Conservation (phyloP, 2,113 vertebrate species). For the Rhabdomys dilectus region DNA sequence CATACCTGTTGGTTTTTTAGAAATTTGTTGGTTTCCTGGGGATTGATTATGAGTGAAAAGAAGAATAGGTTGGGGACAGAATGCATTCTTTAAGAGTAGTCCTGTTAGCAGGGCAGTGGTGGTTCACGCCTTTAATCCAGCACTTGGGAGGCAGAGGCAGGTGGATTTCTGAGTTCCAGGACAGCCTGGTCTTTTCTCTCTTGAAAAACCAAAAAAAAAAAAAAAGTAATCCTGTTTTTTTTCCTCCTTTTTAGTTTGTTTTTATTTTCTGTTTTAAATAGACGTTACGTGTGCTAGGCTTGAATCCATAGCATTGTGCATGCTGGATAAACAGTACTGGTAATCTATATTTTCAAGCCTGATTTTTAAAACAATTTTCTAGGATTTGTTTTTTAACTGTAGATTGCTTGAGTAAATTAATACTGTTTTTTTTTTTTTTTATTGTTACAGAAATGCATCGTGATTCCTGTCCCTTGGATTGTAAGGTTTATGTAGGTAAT, state of each 20-base stretch:
- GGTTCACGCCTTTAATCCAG: too few relatives aligned
- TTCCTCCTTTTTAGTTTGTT: not conserved
- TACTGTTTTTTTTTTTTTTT: not conserved
- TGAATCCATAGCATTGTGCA: not conserved
- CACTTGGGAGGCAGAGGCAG: too few relatives aligned
- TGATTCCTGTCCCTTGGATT: slow-evolving; percentile 97
- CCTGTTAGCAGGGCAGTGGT: too few relatives aligned
- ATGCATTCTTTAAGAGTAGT: not conserved
- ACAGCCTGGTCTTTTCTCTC: too few relatives aligned
- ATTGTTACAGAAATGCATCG: slow-evolving; percentile 90
- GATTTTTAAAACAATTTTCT: not conserved
- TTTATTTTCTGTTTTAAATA: not conserved
- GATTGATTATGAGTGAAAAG: not conserved
- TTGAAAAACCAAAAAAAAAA: too few relatives aligned
- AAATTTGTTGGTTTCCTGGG: not conserved
- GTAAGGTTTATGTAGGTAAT: slow-evolving; percentile 99
- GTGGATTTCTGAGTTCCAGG: too few relatives aligned
- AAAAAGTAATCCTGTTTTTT: too few relatives aligned
- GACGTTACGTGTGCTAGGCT: not conserved
- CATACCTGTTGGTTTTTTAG: not conserved
- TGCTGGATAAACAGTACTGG: not conserved
- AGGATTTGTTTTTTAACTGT: slow-evolving; percentile 3
- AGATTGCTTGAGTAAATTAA: not conserved
- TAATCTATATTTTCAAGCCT: not conserved
- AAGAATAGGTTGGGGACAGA: not conserved